Evolutionary conservation across 2,888 invertebrate genomes (phyloP).

Genomic region (Villa cingulata): DNA sequence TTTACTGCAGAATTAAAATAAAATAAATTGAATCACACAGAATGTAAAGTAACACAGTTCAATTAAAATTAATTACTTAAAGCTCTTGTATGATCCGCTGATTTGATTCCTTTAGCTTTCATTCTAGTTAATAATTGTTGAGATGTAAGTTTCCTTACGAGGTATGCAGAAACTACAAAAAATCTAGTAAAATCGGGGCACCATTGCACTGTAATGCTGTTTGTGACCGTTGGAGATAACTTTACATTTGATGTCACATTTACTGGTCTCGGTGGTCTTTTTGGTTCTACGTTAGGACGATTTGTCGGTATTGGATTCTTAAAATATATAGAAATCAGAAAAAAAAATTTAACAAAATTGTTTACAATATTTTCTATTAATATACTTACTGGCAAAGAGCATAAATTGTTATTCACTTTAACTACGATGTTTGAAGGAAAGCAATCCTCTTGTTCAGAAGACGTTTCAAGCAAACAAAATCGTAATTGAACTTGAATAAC

Average conservation of each 20-base stretch:
- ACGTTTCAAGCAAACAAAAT: constrained; percentile 83
- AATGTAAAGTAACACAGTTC: no score
- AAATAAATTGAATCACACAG: no score
- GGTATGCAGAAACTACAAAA: constrained; percentile 72
- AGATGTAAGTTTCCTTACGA: constrained; percentile 79
- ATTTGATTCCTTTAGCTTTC: constrained; percentile 73
- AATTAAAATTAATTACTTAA: constrained; percentile 55
- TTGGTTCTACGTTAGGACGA: constrained; percentile 92
- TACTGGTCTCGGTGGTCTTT: constrained; percentile 88
- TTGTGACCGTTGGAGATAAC: constrained; percentile 71
- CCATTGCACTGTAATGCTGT: constrained; percentile 83
- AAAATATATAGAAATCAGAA: constrained; percentile 14
- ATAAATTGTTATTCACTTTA: constrained; percentile 83
- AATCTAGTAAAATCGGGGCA: constrained; percentile 71
- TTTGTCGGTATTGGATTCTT: constrained; percentile 95
- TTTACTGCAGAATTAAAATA: constrained; percentile 51
- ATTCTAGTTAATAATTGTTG: constrained; percentile 67
- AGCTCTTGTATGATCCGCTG: constrained; percentile 80
- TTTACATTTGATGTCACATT: constrained; percentile 84
- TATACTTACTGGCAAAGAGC: constrained; percentile 71
- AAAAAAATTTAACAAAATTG: constrained; percentile 4
- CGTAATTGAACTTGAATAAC: constrained; percentile 74
- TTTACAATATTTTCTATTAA: no score
- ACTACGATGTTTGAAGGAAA: constrained; percentile 87
- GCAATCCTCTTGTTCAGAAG: constrained; percentile 86